These are phyloP conservation scores for Apamea anceps DNA, from an alignment of 2,888 invertebrate genomes.

Conservation along the genomic window DNA sequence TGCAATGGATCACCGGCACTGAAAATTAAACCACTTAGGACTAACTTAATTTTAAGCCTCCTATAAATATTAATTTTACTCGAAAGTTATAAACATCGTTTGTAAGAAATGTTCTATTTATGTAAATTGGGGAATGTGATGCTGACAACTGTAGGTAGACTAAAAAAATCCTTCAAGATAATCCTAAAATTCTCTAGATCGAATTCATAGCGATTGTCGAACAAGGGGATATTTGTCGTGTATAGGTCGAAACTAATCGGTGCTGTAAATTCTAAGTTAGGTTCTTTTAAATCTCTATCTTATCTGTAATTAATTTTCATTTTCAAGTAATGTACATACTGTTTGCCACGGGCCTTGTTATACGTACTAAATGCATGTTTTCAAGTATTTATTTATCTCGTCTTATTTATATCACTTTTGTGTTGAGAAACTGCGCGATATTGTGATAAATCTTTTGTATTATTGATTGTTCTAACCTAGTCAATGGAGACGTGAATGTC, in stretches of 20 bases:
- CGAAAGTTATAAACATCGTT: conserved; percentile 57
- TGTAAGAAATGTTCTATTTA: conserved; percentile 64
- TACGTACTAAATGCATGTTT: conserved; percentile 74
- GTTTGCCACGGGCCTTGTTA: conserved; percentile 71
- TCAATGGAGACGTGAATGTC: conserved; percentile 74
- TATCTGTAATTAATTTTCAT: conserved; percentile 70
- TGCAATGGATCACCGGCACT: conserved; percentile 90
- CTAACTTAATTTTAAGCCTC: conserved; percentile 66
- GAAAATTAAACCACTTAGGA: conserved; percentile 79
- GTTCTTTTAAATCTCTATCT: conserved; percentile 65
- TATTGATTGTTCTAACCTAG: conserved; percentile 78
- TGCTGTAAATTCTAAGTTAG: conserved; percentile 65
- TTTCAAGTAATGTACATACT: conserved; percentile 68
- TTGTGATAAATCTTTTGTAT: conserved; percentile 73
- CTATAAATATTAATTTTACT: conserved; percentile 64
- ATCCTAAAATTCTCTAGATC: conserved; percentile 78
- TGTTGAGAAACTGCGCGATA: conserved; percentile 68
- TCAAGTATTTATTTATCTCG: conserved; percentile 59
- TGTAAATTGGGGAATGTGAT: conserved; percentile 68
- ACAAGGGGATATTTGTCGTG: conserved; percentile 67
- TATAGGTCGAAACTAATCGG: conserved; percentile 74
- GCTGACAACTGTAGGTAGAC: conserved; percentile 62
- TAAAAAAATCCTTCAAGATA: conserved; percentile 65
- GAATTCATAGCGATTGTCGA: conserved; percentile 78
- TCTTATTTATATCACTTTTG: conserved; percentile 46